Base-by-base conservation (phyloP, 35 echinoderm and acorn worm genomes). In the Diadema setosum region DNA sequence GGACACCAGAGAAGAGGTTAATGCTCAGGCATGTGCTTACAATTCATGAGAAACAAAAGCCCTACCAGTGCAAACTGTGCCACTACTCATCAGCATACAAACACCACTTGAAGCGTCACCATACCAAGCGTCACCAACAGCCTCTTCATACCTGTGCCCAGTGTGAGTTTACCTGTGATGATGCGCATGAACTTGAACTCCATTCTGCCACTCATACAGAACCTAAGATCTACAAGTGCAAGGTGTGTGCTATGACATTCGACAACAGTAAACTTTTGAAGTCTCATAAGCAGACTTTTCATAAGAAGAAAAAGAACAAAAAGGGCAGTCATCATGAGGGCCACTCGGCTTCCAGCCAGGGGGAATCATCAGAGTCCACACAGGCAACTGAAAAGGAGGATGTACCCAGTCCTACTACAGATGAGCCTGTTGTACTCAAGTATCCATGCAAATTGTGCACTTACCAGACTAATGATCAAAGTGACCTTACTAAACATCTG, bases 21-120 rank as follows among this genome's bases (percentile, higher is more conserved):
- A 92, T 96, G 48, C 83, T 96, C 45, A 90, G 94, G 4, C 94
- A 96, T 70, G 81, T 96, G 17, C 86, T 88, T 55, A 96, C 94
- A 8, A 90, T 96, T 30, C 94, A 96, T 44, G 90, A 91, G 81
- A 90, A 96, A 58, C 89, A 83, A 36, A 91, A 60, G 48, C 94
- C 94, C 2, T 96, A 83, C 55, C 59, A 82, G 2, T 96, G 94
- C 24, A 86, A 96, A 57, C 46, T 88, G 9, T 96, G 94, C 76
- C 82, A 73, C 33, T 96, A 96, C 46, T 74, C 89, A 2, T 92
- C 94, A 1, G 94, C 94, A 8, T 96, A 96, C 81, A 91, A 91
- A 34, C 94, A 96, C 44, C 94, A 96, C 29, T 58, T 96, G 32
- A 91, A 88, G 45, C 84, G 94, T 15, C 94, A 96, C 60, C 84